These are phyloP conservation scores for Trachelus stipa DNA, from an alignment of 2,888 invertebrate species.

Conservation along the genomic window DNA sequence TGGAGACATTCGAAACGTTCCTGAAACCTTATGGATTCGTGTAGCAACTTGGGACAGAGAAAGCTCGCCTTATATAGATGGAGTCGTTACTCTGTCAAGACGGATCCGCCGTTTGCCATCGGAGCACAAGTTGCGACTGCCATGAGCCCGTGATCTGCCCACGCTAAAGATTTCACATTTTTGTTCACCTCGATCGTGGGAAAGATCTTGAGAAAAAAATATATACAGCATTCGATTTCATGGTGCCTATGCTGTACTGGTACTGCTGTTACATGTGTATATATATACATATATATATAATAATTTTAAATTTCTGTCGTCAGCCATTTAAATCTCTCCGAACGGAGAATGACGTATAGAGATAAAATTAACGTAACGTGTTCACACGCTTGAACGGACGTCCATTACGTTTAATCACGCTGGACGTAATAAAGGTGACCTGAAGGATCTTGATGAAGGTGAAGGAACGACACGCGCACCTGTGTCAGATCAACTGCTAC, in stretches of 20 bases:
- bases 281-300: neutral
- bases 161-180: neutral
- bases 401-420: slow-evolving; percentile 42
- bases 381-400: slow-evolving; percentile 39
- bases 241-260: neutral
- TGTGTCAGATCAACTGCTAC: neutral
- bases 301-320: neutral
- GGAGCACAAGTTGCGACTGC: slow-evolving; percentile 14
- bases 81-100: slow-evolving; percentile 24
- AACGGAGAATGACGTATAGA: neutral
- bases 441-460: slow-evolving; percentile 13
- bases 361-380: slow-evolving; percentile 36
- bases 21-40: neutral
- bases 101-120: slow-evolving; percentile 9
- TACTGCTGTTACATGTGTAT: too few relatives aligned
- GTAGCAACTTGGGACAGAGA: slow-evolving; percentile 22
- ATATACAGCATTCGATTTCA: neutral
- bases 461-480: neutral
- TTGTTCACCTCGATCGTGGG: neutral
- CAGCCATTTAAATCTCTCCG: neutral
- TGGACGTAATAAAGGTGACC: slow-evolving; percentile 42
- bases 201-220: neutral
- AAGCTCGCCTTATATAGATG: slow-evolving; percentile 36
- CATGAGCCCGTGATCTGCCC: neutral
- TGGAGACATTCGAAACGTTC: slow-evolving; percentile 11